Conservation (phyloP, 2,888 invertebrate species). For the Bugulina stolonifera region DNA sequence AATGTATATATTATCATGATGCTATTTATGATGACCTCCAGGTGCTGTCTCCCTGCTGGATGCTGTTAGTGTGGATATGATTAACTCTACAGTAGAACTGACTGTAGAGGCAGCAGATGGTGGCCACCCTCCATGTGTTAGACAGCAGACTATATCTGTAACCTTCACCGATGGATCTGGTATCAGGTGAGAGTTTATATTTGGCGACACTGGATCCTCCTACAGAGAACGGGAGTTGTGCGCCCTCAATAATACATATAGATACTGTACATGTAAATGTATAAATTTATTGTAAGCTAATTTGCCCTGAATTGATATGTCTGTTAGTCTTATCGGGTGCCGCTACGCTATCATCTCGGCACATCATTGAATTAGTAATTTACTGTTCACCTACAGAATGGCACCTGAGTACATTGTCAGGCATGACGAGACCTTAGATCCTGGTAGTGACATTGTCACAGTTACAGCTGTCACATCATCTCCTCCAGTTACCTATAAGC, state of each 20-base stretch:
- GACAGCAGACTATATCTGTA: not conserved
- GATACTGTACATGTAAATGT: no score
- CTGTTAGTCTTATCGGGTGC: no score
- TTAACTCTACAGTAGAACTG: conserved; percentile 6
- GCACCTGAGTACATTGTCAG: conserved; percentile 20
- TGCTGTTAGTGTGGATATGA: not conserved
- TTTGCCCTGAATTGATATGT: no score
- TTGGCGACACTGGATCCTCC: no score
- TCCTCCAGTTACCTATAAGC: conserved; percentile 3
- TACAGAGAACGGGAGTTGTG: no score
- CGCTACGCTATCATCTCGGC: no score
- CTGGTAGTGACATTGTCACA: conserved; percentile 3
- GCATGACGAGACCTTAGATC: conserved; percentile 16
- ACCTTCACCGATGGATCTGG: not conserved
- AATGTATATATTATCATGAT: no score
- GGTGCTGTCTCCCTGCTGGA: conserved; percentile 8
- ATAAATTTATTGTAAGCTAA: no score
- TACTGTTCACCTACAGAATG: conserved; percentile 7
- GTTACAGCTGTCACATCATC: not conserved
- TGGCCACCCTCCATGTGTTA: not conserved
- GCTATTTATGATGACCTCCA: not conserved
- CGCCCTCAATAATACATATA: no score
- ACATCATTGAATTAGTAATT: no score
- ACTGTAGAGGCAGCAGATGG: conserved; percentile 9
- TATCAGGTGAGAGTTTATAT: not conserved